Percentiles rank a stretch among this genome's conserved stretches.
Conservation (phyloP, 2,888 invertebrate species). For the Xanthia togata region DNA sequence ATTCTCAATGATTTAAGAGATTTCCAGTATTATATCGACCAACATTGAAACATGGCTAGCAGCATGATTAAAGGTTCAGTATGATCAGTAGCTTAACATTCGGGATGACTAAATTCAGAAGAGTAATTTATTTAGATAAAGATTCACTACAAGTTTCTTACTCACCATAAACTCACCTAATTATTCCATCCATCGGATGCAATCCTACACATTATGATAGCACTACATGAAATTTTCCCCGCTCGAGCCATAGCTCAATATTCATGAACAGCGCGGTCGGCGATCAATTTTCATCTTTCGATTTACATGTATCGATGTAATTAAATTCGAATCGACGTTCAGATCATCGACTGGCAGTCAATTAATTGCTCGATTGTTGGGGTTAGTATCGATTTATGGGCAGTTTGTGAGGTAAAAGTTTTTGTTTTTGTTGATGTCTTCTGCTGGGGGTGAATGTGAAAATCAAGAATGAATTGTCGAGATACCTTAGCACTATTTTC, state of each 20-base stretch:
- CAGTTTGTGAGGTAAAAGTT: background rate
- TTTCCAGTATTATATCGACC: too few species aligned
- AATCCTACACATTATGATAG: constrained; percentile 47
- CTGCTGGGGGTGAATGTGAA: background rate
- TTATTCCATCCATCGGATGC: constrained; percentile 36
- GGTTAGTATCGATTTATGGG: constrained; percentile 9
- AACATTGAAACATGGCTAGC: too few species aligned
- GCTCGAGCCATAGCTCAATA: constrained; percentile 60
- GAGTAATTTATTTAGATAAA: too few species aligned
- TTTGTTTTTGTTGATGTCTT: background rate
- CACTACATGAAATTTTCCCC: constrained; percentile 60
- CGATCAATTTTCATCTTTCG: constrained; percentile 67
- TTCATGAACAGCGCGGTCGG: constrained; percentile 64
- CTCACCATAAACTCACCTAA: background rate
- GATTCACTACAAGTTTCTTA: too few species aligned
- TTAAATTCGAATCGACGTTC: constrained; percentile 62
- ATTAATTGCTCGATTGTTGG: constrained; percentile 30
- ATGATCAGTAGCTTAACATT: too few species aligned
- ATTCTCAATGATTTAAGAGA: too few species aligned
- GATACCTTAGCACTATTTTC: background rate
- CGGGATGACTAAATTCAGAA: too few species aligned
- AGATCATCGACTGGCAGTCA: constrained; percentile 37
- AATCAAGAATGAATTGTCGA: background rate
- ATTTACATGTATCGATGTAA: constrained; percentile 66
- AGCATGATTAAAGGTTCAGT: too few species aligned